Conservation (phyloP, 2,888 invertebrate species). For the Calliopum simillimum region DNA sequence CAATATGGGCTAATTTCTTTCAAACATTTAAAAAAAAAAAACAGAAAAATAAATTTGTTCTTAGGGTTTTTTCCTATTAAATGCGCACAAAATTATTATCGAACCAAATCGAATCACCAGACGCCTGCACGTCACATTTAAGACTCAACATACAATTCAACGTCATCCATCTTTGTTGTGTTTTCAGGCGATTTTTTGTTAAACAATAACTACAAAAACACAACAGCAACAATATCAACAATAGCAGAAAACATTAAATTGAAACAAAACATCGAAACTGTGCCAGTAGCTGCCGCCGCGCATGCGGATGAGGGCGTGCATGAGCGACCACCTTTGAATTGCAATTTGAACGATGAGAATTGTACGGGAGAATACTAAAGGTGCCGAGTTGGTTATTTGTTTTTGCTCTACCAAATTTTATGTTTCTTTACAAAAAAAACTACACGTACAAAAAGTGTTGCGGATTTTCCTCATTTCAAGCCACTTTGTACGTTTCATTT, state of each 20-base stretch:
- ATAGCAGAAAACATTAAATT: neutral
- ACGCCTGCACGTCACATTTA: slow-evolving; percentile 42
- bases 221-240: slow-evolving; percentile 4
- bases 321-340: slow-evolving; percentile 23
- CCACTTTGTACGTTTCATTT: neutral
- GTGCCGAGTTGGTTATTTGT: neutral
- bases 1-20: too few relatives aligned
- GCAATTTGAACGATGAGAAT: neutral
- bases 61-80: neutral
- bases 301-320: slow-evolving; percentile 28
- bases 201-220: neutral
- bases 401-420: neutral
- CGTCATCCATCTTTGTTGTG: slow-evolving; percentile 53
- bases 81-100: slow-evolving; percentile 9
- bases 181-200: slow-evolving; percentile 41
- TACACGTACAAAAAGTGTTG: too few relatives aligned
- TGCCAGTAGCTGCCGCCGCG: slow-evolving; percentile 25
- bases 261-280: neutral
- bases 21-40: too few relatives aligned
- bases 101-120: slow-evolving; percentile 37
- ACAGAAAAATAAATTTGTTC: neutral
- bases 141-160: slow-evolving; percentile 34
- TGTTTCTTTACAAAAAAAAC: neutral
- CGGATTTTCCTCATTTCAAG: neutral
- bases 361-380: too few relatives aligned